Conservation (phyloP, 2,113 vertebrate genomes). For the Otis tarda region DNA sequence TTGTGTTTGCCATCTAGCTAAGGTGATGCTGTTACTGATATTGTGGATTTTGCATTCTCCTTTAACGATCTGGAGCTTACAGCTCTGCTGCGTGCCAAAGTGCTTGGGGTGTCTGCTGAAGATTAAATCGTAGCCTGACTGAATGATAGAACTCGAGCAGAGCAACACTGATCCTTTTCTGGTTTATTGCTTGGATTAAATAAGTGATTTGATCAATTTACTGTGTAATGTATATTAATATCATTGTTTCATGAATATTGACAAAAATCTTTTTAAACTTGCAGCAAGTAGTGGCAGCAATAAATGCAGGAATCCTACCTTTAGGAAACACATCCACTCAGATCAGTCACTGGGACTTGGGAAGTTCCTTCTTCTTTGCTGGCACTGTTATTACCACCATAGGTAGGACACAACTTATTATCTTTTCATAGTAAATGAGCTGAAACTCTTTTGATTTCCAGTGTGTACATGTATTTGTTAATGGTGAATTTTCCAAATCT, state of each 20-base stretch:
- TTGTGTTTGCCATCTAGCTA: background rate
- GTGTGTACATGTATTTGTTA: background rate
- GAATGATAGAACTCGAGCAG: background rate
- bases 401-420: conserved; percentile 83
- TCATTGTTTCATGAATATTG: conserved; percentile 65
- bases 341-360: conserved; percentile 97
- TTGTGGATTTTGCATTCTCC: background rate
- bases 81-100: background rate
- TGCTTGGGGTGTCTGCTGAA: background rate
- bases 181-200: background rate
- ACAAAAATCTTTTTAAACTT: conserved; percentile 80
- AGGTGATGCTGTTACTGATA: background rate
- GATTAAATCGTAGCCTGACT: background rate
- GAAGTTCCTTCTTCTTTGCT: conserved; percentile 99
- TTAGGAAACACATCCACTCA: conserved; percentile 90
- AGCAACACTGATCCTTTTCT: background rate
- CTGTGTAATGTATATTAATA: conserved; percentile 34
- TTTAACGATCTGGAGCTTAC: background rate
- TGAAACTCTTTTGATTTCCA: conserved; percentile 53
- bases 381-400: conserved; percentile 99
- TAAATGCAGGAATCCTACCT: conserved; percentile 94
- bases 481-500: background rate
- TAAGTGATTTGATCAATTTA: background rate
- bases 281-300: conserved; percentile 95
- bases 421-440: conserved; percentile 56